These are phyloP conservation scores for Papilio protenor DNA, from an alignment of 2,888 invertebrate species.

Conservation along the genomic window DNA sequence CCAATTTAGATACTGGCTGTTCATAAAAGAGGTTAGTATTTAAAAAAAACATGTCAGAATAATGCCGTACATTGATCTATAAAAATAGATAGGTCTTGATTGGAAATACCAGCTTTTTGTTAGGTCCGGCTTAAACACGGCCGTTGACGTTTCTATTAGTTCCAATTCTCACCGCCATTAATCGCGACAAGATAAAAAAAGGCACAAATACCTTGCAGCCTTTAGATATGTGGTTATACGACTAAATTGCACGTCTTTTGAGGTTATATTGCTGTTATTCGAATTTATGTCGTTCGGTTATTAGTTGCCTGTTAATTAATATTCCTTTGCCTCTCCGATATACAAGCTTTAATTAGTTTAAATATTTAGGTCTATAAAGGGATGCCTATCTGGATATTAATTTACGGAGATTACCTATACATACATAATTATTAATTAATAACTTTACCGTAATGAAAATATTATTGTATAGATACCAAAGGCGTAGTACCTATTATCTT, in stretches of 20 bases:
- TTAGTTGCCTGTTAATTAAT: conserved; percentile 3
- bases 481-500: neutral
- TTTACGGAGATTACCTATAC: neutral
- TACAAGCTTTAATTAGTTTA: conserved; percentile 24
- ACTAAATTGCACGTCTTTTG: neutral
- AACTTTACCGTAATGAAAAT: no score
- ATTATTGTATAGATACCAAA: neutral
- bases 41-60: conserved; percentile 4
- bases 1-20: conserved; percentile 24
- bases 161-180: no score
- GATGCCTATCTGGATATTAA: conserved; percentile 26
- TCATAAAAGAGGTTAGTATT: neutral
- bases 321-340: neutral
- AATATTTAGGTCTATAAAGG: conserved; percentile 37
- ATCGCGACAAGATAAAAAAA: no score
- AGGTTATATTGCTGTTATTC: neutral
- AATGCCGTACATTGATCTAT: neutral
- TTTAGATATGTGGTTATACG: no score
- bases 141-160: no score
- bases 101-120: no score
- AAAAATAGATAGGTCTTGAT: no score
- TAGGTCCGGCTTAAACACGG: no score
- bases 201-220: no score
- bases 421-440: neutral
- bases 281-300: neutral